Conservation (phyloP, 2,888 invertebrate species). For the Cataglyphis albicans region DNA sequence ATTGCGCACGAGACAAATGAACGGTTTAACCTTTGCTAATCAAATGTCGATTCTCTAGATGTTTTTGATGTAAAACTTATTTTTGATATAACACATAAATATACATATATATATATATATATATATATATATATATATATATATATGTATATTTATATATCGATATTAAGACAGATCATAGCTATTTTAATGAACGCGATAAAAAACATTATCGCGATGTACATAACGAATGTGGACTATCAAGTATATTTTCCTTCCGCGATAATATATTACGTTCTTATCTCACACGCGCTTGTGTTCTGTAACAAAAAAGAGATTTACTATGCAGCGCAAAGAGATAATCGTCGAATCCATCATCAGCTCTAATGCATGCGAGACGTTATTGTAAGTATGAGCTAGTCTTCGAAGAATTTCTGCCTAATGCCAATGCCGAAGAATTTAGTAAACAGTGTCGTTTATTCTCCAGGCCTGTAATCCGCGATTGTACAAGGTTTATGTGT, state of each 20-base stretch:
- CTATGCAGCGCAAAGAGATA: slow-evolving; percentile 43
- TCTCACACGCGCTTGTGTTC: neutral
- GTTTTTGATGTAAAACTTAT: neutral
- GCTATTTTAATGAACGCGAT: neutral
- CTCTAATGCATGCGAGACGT: slow-evolving; percentile 30
- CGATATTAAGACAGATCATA: neutral
- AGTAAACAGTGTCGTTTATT: slow-evolving; percentile 75
- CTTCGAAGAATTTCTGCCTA: slow-evolving; percentile 64
- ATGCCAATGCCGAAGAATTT: slow-evolving; percentile 70
- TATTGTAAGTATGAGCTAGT: slow-evolving; percentile 45
- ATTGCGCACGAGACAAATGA: neutral
- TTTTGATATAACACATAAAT: neutral
- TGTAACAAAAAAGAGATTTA: slow-evolving; percentile 9
- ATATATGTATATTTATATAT: neutral
- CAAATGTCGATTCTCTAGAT: neutral
- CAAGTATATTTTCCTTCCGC: neutral
- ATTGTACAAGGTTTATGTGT: slow-evolving; percentile 62
- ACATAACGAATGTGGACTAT: neutral
- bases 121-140: neutral
- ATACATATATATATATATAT: no score
- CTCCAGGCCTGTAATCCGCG: slow-evolving; percentile 70
- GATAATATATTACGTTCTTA: neutral
- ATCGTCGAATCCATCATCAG: slow-evolving; percentile 58
- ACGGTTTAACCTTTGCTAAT: neutral
- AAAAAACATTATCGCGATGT: neutral